Evolutionary conservation across 2,113 vertebrate genomes (phyloP).

Genomic region (Misgurnus anguillicaudatus): DNA sequence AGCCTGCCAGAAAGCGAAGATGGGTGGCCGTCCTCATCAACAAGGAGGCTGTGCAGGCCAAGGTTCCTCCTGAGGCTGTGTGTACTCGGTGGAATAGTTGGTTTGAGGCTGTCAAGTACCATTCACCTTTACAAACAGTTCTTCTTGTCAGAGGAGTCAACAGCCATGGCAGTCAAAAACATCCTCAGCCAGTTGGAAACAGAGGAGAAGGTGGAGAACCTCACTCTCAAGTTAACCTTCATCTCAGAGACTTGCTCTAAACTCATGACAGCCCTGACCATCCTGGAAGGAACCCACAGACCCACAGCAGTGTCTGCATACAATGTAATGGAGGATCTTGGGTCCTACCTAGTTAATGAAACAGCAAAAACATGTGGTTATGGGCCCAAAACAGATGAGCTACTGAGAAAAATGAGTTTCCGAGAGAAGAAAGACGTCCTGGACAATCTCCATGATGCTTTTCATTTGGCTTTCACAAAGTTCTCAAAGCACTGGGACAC

Average conservation of each 20-base stretch:
- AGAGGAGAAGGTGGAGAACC: no score
- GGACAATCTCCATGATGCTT: slow-evolving; percentile 2
- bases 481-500: slow-evolving; percentile 39
- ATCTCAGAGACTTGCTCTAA: slow-evolving; percentile 22
- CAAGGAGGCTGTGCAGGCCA: no score
- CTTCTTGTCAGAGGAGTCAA: no score
- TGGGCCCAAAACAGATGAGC: slow-evolving; percentile 34
- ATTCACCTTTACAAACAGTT: no score
- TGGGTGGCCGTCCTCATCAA: slow-evolving; percentile 5
- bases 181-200: no score
- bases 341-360: slow-evolving; percentile 30
- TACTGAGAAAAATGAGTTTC: slow-evolving; percentile 10
- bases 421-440: slow-evolving; percentile 23
- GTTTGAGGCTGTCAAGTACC: no score
- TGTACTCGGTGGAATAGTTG: no score
- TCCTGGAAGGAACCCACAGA: slow-evolving; percentile 35
- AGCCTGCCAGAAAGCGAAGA: slow-evolving; percentile 23
- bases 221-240: no score
- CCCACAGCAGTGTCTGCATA: slow-evolving; percentile 28
- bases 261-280: slow-evolving; percentile 38
- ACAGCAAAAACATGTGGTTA: slow-evolving; percentile 42
- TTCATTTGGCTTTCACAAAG: slow-evolving; percentile 31
- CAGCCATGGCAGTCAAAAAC: no score
- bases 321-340: slow-evolving; percentile 44
- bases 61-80: no score